phyloP scores from a whole-genome alignment of 1,140 invertebrate genomes.

The Drosophila lacteicornis region DNA sequence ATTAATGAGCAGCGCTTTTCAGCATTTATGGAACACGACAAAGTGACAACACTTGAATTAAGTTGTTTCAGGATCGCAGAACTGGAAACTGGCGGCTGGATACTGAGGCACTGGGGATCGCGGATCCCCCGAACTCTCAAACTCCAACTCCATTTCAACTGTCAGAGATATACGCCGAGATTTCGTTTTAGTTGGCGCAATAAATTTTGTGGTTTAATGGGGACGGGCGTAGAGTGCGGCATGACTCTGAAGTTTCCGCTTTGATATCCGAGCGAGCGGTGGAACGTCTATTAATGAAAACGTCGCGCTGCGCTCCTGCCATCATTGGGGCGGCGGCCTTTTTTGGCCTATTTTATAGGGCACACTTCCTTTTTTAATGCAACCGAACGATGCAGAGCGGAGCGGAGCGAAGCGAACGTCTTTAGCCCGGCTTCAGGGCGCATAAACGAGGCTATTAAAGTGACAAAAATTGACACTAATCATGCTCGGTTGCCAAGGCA shows the following conservation, averaged over 20 bases:
- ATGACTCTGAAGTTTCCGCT: slow-evolving; percentile 77
- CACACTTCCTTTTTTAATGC: slow-evolving; percentile 77
- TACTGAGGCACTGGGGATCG: background rate
- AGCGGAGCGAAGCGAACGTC: slow-evolving; percentile 8
- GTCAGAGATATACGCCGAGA: slow-evolving; percentile 57
- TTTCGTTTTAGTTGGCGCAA: slow-evolving; percentile 82
- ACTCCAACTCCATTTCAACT: slow-evolving; percentile 31
- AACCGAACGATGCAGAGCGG: slow-evolving; percentile 34
- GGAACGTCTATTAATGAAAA: slow-evolving; percentile 77
- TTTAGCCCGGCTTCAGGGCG: slow-evolving; percentile 22
- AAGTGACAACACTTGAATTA: slow-evolving; percentile 83
- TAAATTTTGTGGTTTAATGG: slow-evolving; percentile 84
- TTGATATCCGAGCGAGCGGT: slow-evolving; percentile 66
- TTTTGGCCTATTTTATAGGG: slow-evolving; percentile 78
- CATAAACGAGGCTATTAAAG: slow-evolving; percentile 76
- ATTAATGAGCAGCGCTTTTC: slow-evolving; percentile 80
- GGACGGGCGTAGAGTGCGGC: slow-evolving; percentile 73
- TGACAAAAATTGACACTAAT: slow-evolving; percentile 83
- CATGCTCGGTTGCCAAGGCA: slow-evolving; percentile 66
- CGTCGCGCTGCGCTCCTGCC: slow-evolving; percentile 39
- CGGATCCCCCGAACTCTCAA: slow-evolving; percentile 6
- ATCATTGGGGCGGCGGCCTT: slow-evolving; percentile 37
- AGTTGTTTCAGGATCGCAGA: slow-evolving; percentile 60
- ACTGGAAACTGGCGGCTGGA: background rate
- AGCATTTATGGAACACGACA: slow-evolving; percentile 77